phyloP scores from a whole-genome alignment of 2,797 vertebrate species.

The Cynopterus sphinx region DNA sequence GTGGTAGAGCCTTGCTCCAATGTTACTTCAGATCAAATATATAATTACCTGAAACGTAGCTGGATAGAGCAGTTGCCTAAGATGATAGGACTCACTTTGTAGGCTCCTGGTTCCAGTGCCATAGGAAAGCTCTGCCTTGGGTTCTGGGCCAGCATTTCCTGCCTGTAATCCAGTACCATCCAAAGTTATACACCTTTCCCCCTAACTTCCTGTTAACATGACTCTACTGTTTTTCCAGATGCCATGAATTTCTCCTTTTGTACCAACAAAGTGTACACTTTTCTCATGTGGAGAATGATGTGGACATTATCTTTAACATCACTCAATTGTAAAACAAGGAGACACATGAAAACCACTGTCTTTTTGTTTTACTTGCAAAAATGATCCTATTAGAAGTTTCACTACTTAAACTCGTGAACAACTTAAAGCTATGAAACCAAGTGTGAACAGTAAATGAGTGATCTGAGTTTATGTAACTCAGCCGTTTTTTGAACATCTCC shows the following conservation, averaged over 20 bases:
- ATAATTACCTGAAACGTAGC: background rate
- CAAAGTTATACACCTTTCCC: background rate
- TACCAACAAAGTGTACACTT: background rate
- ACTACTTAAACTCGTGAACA: background rate
- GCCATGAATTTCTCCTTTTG: background rate
- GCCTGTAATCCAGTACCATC: background rate
- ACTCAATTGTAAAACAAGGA: background rate
- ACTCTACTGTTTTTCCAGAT: background rate
- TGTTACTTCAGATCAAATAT: background rate
- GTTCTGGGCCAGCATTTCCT: background rate
- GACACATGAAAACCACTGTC: background rate
- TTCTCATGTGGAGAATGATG: background rate
- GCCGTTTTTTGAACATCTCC: background rate
- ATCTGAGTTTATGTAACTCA: background rate
- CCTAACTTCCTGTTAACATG: background rate
- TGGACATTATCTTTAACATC: background rate
- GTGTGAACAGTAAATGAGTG: background rate
- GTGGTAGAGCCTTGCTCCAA: background rate
- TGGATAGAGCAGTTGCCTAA: background rate
- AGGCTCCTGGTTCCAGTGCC: background rate
- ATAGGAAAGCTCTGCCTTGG: background rate
- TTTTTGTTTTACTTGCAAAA: slow-evolving; percentile 28
- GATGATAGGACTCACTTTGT: background rate
- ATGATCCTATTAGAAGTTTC: background rate
- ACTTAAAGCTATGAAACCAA: background rate